Evolutionary conservation across 2,797 vertebrate genomes (phyloP), one percentile per base, ranked within the genome.

Genomic region (Sebastes reedi): DNA sequence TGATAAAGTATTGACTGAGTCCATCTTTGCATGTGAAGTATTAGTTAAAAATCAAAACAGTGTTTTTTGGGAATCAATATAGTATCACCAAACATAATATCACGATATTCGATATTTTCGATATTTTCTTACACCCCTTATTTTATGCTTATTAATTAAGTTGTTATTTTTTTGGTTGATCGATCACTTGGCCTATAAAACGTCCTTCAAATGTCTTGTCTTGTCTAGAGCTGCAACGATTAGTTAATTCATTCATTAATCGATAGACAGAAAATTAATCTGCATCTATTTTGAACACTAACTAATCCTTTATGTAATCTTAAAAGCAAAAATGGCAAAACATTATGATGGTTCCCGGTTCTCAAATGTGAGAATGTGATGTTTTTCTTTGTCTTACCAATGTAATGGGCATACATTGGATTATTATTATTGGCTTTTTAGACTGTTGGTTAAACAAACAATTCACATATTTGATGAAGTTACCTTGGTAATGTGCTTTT

Each of bases 321-420:
- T 32, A 18, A 8, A 42, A 60, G 50, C 9, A 25, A 70, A 24
- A 56, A 22, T 10, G 16, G 1, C 30, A 22, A n/a, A 65, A 8
- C 4, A 12, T 7, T 0, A 0, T 46, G 16, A 52, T 12, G 13
- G 22, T 9, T 24, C 5, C 8, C 9, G 7, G 7, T n/a, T 69
- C 30, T 60, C 18, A 42, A 16, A 36, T 16, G 13, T 65, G 10
- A 32, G 20, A 29, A 36, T 64, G 20, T 13, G 1, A 1, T 6
- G 10, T 20, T 60, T 22, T 66, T 73, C 55, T 52, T 42, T 0
- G 5, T 42, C 13, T 42, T 42, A 42, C 39, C 5, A 42, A 16
- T 46, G 14, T 46, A 18, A 46, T 46, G 42, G 42, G 16, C 14
- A 46, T 46, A 46, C 14, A 8, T 46, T 39, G 3, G 32, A 34